A percentile compares a stretch with the other conserved stretches of the same genome.
phyloP scores from a whole-genome alignment of 2,888 invertebrate genomes.

The Drosophila rubida region DNA sequence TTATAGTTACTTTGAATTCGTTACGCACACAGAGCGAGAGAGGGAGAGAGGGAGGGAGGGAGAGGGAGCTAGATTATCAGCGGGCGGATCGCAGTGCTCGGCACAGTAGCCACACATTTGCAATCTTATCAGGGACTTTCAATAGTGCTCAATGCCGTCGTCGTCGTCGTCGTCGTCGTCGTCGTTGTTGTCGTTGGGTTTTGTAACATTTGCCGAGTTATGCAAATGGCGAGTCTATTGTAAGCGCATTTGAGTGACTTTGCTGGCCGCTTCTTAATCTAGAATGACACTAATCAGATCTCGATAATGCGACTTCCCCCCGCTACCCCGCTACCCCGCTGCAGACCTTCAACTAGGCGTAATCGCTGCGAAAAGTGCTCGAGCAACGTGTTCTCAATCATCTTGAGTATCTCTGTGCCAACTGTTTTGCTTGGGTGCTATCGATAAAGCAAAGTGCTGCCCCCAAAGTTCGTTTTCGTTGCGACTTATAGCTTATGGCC shows the following conservation, averaged over 20 bases:
- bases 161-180: background rate
- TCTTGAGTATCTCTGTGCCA: too few species aligned
- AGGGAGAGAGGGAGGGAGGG: too few species aligned
- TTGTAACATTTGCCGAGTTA: slow-evolving; percentile 30
- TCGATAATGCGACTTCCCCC: slow-evolving; percentile 12
- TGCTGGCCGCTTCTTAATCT: slow-evolving; percentile 16
- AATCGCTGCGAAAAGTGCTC: too few species aligned
- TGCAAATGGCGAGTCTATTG: slow-evolving; percentile 36
- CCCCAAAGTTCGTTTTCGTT: too few species aligned
- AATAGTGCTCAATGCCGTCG: slow-evolving; percentile 14
- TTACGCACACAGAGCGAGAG: too few species aligned
- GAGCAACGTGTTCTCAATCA: too few species aligned
- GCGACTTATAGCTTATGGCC: background rate
- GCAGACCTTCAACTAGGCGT: too few species aligned
- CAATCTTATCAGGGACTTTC: slow-evolving; percentile 46
- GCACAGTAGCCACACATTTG: slow-evolving; percentile 33
- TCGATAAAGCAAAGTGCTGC: too few species aligned
- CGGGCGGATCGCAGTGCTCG: slow-evolving; percentile 18
- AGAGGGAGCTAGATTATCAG: slow-evolving; percentile 50
- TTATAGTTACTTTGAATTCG: slow-evolving; percentile 16
- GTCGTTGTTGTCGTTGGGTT: slow-evolving; percentile 5
- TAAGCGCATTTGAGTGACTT: slow-evolving; percentile 38
- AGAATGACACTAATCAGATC: slow-evolving; percentile 40
- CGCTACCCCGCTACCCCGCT: too few species aligned
- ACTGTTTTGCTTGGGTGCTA: background rate